These are phyloP conservation scores for Craniophora ligustri DNA, from an alignment of 2,888 invertebrate genomes.

Conservation along the genomic window DNA sequence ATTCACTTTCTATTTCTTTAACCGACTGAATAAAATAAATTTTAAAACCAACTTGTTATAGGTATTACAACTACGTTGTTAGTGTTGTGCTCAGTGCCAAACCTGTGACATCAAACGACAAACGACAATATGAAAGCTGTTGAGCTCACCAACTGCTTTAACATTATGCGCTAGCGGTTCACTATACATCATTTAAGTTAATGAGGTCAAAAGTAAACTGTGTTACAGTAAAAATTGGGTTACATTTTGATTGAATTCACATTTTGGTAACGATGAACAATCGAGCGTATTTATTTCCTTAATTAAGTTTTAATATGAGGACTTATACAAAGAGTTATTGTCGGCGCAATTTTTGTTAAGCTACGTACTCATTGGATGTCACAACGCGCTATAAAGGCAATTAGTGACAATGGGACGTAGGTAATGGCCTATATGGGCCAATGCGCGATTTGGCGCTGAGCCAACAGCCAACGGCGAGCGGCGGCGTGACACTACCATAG, in stretches of 20 bases:
- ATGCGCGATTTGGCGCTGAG: constrained; percentile 64
- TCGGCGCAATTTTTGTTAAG: constrained; percentile 53
- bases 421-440: constrained; percentile 72
- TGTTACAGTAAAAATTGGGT: constrained; percentile 6
- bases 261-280: not conserved
- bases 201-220: constrained; percentile 9
- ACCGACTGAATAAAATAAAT: too few species aligned
- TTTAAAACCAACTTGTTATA: constrained; percentile 3
- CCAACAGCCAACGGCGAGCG: constrained; percentile 53
- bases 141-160: constrained; percentile 21
- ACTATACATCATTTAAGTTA: constrained; percentile 8
- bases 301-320: constrained; percentile 19
- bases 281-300: not conserved
- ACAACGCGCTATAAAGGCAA: constrained; percentile 72
- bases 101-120: constrained; percentile 15
- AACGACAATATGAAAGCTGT: constrained; percentile 32
- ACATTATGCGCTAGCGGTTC: constrained; percentile 3
- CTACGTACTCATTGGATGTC: constrained; percentile 60
- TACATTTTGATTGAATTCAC: not conserved
- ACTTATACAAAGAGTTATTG: constrained; percentile 42
- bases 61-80: constrained; percentile 1
- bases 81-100: not conserved
- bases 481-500: constrained; percentile 23
- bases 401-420: constrained; percentile 76
- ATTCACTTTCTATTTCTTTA: not conserved